A percentile compares a stretch with the other conserved stretches of the same genome.
Evolutionary conservation across 2,113 vertebrate genomes (phyloP).

Genomic region (Boleophthalmus pectinirostris): DNA sequence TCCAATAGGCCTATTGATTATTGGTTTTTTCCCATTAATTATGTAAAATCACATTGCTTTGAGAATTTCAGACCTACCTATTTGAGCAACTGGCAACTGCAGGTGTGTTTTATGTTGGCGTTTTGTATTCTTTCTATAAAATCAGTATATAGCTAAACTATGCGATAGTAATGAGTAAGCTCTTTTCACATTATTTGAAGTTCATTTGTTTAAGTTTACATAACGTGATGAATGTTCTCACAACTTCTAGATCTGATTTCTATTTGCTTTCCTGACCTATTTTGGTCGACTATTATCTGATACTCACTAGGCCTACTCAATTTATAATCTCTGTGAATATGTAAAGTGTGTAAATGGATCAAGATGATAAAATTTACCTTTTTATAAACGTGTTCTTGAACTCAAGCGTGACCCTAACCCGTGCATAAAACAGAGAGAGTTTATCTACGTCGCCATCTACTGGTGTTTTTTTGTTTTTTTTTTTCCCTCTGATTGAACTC

Average conservation of each 20-base stretch:
- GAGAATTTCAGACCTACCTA: neutral
- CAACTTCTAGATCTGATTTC: too few relatives aligned
- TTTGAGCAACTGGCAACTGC: constrained; percentile 16
- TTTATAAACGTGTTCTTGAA: constrained; percentile 16
- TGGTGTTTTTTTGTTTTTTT: constrained; percentile 34
- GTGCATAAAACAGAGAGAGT: neutral
- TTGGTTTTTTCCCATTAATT: neutral
- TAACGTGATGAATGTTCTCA: neutral
- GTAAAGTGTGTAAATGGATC: constrained; percentile 9
- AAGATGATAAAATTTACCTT: constrained; percentile 18
- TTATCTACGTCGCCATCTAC: constrained; percentile 51
- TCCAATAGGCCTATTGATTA: neutral
- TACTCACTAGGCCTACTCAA: neutral
- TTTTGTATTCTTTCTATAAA: neutral
- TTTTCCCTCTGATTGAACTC: constrained; percentile 11
- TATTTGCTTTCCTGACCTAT: neutral
- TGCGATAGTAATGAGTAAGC: neutral
- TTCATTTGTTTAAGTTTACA: neutral
- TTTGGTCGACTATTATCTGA: neutral
- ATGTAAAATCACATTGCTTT: neutral
- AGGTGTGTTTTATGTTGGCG: neutral
- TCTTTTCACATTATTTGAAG: neutral
- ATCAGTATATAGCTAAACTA: neutral
- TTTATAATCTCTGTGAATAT: neutral
- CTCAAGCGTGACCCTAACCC: neutral